Evolutionary conservation across 2,113 vertebrate genomes (phyloP).

Genomic region (Psittacula cyanocephala): DNA sequence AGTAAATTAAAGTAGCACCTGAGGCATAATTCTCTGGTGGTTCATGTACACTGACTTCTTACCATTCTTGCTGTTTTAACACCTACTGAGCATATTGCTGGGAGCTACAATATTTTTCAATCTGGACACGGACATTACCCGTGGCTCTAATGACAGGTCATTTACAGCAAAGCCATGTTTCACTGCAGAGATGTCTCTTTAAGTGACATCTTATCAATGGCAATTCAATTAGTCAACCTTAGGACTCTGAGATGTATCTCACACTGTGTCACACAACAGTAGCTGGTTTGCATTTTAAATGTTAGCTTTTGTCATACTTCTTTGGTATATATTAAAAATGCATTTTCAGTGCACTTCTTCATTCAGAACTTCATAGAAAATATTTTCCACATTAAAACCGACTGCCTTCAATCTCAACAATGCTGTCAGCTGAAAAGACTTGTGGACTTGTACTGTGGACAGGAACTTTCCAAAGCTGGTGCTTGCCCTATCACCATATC

Average conservation of each 20-base stretch:
- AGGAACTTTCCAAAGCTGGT: background rate
- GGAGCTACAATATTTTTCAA: slow-evolving; percentile 81
- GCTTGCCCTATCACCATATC: background rate
- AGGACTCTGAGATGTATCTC: slow-evolving; percentile 63
- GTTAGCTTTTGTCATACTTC: slow-evolving; percentile 7
- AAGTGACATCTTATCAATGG: slow-evolving; percentile 83
- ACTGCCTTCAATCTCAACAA: background rate
- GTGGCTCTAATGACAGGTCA: slow-evolving; percentile 79
- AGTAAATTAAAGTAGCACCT: slow-evolving; percentile 79
- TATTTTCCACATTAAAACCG: background rate
- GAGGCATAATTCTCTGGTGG: slow-evolving; percentile 74
- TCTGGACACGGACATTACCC: slow-evolving; percentile 80
- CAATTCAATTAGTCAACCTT: slow-evolving; percentile 88
- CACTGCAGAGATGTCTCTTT: slow-evolving; percentile 81
- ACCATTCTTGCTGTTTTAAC: slow-evolving; percentile 59
- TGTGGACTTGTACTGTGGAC: background rate
- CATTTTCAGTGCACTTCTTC: background rate
- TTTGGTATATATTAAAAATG: background rate
- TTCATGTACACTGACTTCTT: slow-evolving; percentile 41
- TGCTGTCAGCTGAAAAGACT: background rate
- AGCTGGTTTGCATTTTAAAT: slow-evolving; percentile 71
- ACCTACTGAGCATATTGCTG: slow-evolving; percentile 75
- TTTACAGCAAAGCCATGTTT: slow-evolving; percentile 78
- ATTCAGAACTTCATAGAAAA: background rate
- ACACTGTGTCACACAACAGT: slow-evolving; percentile 35